phyloP scores from a whole-genome alignment of 2,797 vertebrate genomes.

The Macropodus opercularis region DNA sequence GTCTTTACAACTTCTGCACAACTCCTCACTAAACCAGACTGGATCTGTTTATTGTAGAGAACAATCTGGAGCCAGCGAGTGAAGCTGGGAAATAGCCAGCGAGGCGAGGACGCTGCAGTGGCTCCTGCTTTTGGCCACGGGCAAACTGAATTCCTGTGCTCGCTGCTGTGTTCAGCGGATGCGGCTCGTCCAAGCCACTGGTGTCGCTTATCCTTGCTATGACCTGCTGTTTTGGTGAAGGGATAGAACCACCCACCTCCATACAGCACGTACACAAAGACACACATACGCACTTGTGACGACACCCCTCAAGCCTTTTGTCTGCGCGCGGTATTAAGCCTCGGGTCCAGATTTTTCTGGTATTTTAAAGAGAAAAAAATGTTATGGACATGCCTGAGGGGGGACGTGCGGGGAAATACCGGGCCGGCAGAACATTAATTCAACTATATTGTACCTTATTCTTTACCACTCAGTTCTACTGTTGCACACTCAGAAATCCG shows the following conservation, averaged over 20 bases:
- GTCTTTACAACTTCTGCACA: constrained; percentile 3
- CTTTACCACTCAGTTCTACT: constrained; percentile 15
- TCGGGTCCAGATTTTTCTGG: constrained; percentile 36
- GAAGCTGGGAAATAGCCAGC: constrained; percentile 52
- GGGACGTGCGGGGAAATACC: constrained; percentile 21
- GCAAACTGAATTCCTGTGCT: constrained; percentile 48
- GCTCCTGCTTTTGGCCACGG: constrained; percentile 21
- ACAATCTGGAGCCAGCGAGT: constrained; percentile 15
- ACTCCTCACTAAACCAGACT: constrained; percentile 7
- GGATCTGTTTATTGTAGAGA: constrained; percentile 9
- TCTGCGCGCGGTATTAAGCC: constrained; percentile 32
- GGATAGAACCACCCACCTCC: constrained; percentile 33
- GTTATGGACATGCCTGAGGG: constrained; percentile 30
- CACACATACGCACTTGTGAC: constrained; percentile 20
- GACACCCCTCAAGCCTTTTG: constrained; percentile 23
- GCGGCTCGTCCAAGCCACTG: constrained; percentile 38
- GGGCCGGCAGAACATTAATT: constrained; percentile 15
- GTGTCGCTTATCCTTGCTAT: constrained; percentile 64
- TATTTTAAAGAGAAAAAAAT: constrained; percentile 39
- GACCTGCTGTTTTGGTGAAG: constrained; percentile 61
- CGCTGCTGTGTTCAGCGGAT: constrained; percentile 47
- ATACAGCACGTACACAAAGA: constrained; percentile 15
- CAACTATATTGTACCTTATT: not conserved
- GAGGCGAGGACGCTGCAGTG: constrained; percentile 31
- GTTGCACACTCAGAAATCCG: constrained; percentile 13